Conservation (phyloP, 2,113 vertebrate species). For the Chaenocephalus aceratus region DNA sequence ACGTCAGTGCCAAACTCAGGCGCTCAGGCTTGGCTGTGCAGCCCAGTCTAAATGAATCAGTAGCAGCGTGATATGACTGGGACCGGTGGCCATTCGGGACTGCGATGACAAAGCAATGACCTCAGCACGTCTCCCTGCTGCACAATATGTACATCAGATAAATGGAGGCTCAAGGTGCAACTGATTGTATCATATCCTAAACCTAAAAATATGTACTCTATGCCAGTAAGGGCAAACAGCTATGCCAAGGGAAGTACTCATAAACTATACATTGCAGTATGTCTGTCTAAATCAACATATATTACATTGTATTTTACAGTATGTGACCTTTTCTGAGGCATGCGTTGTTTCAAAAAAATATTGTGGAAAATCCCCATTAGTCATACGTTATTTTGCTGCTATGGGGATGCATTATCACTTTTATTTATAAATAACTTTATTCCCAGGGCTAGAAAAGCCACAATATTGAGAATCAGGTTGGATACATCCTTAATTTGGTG, state of each 20-base stretch:
- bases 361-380: background rate
- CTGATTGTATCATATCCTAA: slow-evolving; percentile 37
- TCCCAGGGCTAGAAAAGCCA: background rate
- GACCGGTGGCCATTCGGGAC: slow-evolving; percentile 58
- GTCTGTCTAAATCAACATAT: background rate
- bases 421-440: background rate
- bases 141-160: slow-evolving; percentile 50
- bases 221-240: background rate
- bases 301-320: background rate
- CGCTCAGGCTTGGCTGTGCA: slow-evolving; percentile 56
- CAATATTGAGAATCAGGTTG: background rate
- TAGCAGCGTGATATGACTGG: slow-evolving; percentile 72
- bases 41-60: slow-evolving; percentile 78
- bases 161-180: slow-evolving; percentile 12
- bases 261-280: background rate
- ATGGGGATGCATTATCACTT: background rate
- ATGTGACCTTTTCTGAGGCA: background rate
- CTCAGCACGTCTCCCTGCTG: slow-evolving; percentile 53
- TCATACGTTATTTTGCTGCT: background rate
- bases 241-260: slow-evolving; percentile 9
- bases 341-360: background rate
- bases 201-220: background rate
- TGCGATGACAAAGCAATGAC: slow-evolving; percentile 75
- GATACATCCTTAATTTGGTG: background rate
- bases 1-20: slow-evolving; percentile 53